phyloP scores from a whole-genome alignment of 2,113 vertebrate species.

The Alethe diademata region DNA sequence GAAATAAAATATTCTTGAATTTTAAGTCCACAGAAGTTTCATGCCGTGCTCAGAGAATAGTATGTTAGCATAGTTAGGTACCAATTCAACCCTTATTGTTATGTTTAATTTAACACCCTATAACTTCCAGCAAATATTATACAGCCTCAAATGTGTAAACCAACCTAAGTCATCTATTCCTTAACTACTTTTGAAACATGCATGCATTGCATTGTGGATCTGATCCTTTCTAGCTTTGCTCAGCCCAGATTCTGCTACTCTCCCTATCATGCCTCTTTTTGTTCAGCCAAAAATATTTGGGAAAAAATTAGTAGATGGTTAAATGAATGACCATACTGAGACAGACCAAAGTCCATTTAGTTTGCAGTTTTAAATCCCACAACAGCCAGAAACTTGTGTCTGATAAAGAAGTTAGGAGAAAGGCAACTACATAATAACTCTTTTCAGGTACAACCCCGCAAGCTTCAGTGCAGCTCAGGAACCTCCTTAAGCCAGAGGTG shows the following conservation, averaged over 20 bases:
- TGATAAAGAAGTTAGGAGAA: neutral
- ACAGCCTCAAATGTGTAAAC: neutral
- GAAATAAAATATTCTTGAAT: neutral
- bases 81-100: neutral
- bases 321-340: neutral
- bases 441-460: neutral
- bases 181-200: neutral
- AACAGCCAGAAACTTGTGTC: neutral
- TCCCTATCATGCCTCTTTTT: too few species aligned
- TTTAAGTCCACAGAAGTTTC: neutral
- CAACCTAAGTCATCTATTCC: neutral
- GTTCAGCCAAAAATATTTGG: neutral
- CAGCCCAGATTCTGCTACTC: too few species aligned
- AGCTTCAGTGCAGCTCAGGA: neutral
- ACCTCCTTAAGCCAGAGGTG: neutral
- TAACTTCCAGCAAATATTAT: constrained; percentile 3
- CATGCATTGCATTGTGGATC: neutral
- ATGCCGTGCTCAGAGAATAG: neutral
- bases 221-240: neutral
- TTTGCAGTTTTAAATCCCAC: neutral
- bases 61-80: constrained; percentile 27
- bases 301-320: neutral
- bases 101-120: constrained; percentile 32
- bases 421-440: too few species aligned
- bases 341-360: neutral